Evolutionary conservation across 2,888 invertebrate genomes (phyloP), one percentile per base, ranked within the genome.

Genomic region (Zaprionus bogoriensis): DNA sequence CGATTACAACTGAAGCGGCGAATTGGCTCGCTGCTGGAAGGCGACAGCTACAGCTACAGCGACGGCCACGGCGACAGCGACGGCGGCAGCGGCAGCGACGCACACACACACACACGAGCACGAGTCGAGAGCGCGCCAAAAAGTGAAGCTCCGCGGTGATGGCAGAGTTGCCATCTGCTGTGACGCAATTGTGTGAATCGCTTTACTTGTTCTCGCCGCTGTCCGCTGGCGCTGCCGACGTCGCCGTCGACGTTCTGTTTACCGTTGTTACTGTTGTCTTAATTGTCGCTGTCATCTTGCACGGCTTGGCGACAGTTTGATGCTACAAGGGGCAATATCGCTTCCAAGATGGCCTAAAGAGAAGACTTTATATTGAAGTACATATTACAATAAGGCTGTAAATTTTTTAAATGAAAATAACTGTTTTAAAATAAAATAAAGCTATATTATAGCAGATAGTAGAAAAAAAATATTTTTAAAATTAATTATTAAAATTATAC

Each of bases 1-100:
- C 60, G 71, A 67, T 70, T 84, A 57, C 39, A 76, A 79, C 86
- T 85, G 67, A 70, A 70, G 68, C 85, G 85, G 77, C 83, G 65
- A 76, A 79, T 67, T 82, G 54, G n/a, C n/a, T n/a, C 44, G 46
- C 53, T 39, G 4, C 12, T 25, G 6, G 14, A 23, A 20, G 39
- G 12, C n/a, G 12, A n/a, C n/a, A n/a, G n/a, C n/a, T n/a, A n/a
- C 7, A 3, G 19, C 27, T 12, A 23, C 25, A 25, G n/a, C 28
- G 6, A 4, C 45, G 14, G 47, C 55, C 12, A 20, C 22, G 22
- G 4, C 39, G 17, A 19, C 38, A 19, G 10, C 9, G 17, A 38
- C 14, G 9, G 7, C 6, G 19, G 2, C 30, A 30, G 5, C 10
- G 30, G 7, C 38, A 19, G 17, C 19, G 19, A 38, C 38, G 19